Evolutionary conservation across 2,113 vertebrate genomes (phyloP), one percentile per base, ranked within the genome.

Genomic region (Dryoscopus gambensis): DNA sequence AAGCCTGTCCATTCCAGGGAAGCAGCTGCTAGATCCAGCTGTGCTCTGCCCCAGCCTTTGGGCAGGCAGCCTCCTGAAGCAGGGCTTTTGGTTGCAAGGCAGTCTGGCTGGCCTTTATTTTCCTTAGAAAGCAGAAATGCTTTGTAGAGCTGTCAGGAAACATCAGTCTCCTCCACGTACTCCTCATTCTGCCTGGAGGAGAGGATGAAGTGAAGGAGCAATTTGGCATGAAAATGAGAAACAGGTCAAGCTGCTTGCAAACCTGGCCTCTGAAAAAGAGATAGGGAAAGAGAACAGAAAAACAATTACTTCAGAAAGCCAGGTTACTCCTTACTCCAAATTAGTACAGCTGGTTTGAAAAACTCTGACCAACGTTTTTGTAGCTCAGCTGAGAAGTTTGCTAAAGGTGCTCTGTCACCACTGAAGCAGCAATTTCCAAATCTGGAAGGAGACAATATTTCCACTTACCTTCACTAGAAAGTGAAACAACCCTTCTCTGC

Each of bases 141-240:
- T 17, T 13, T 42, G 39, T 59, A 50, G 24, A 33, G 42, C 84
- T 92, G 79, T 86, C 82, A 86, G 88, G 57, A 90, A 83, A 70
- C 55, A 90, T 80, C 75, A 94, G 63, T 85, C 64, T 86, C 27
- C n/a, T 71, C 33, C 33, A 49, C 25, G 3, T 28, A 52, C 46
- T 78, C 42, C 40, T 73, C 56, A 71, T 88, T 77, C 65, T 85
- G 62, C 70, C 74, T 44, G 33, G 37, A 64, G 84, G 78, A 82
- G 37, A 39, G 65, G 22, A 60, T 82, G 62, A 80, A 87, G 62
- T 49, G 46, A 73, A 89, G 62, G 75, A 85, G 76, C 28, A 92
- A 89, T 88, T 88, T 87, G 88, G 52, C 90, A 75, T 84, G 79
- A 94, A 94, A 80, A 94, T 76, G 71, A 90, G 95, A 92, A 96